Evolutionary conservation across 2,113 vertebrate genomes (phyloP).

Genomic region (Brachyistius frenatus): DNA sequence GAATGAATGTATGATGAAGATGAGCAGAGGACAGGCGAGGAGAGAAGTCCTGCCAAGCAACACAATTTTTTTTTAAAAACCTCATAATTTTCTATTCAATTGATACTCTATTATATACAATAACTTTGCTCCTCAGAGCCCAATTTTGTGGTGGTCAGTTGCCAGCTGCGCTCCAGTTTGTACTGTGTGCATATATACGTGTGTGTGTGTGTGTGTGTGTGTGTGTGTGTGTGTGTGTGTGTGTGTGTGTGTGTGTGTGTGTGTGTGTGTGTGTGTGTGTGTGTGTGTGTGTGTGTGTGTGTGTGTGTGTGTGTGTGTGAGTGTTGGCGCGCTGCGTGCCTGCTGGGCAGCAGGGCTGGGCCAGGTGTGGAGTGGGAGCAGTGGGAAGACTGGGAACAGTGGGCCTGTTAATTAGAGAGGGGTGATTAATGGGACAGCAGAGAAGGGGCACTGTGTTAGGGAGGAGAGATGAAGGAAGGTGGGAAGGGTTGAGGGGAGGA

Average conservation of each 20-base stretch:
- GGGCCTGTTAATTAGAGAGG: slow-evolving; percentile 98
- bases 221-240: slow-evolving; percentile 37
- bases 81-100: background rate
- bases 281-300: slow-evolving; percentile 58
- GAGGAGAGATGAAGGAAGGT: slow-evolving; percentile 50
- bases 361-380: slow-evolving; percentile 83
- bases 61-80: slow-evolving; percentile 7
- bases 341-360: slow-evolving; percentile 78
- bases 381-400: slow-evolving; percentile 88
- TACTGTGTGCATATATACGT: slow-evolving; percentile 35
- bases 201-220: slow-evolving; percentile 59
- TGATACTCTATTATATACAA: slow-evolving; percentile 5
- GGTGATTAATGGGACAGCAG: slow-evolving; percentile 94
- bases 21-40: slow-evolving; percentile 2
- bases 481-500: slow-evolving; percentile 47
- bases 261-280: slow-evolving; percentile 54
- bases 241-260: slow-evolving; percentile 46
- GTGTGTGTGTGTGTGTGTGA: slow-evolving; percentile 23
- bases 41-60: slow-evolving; percentile 13
- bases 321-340: slow-evolving; percentile 65
- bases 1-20: slow-evolving; percentile 45
- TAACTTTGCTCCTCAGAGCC: slow-evolving; percentile 51
- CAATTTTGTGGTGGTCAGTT: slow-evolving; percentile 69
- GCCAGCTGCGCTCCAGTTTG: slow-evolving; percentile 69
- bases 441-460: slow-evolving; percentile 70